Conservation (phyloP, 2,797 vertebrate genomes). For the Rachycentron canadum region DNA sequence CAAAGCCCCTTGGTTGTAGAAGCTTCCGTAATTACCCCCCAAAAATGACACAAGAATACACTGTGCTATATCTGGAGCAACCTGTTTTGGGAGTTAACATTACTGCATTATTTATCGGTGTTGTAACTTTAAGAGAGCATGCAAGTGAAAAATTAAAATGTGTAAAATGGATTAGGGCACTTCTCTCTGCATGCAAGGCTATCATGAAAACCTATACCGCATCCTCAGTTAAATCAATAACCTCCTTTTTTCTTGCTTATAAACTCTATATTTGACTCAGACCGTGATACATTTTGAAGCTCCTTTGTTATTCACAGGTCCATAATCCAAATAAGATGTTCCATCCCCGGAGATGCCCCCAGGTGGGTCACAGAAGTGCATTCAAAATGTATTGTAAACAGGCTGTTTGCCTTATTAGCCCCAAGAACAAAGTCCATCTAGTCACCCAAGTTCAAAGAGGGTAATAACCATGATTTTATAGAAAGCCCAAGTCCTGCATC, state of each 20-base stretch:
- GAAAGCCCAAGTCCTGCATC: not conserved
- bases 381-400: constrained; percentile 41
- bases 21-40: constrained; percentile 74
- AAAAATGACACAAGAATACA: constrained; percentile 60
- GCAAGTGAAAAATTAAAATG: constrained; percentile 53
- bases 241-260: constrained; percentile 29
- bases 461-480: not conserved
- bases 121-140: constrained; percentile 52
- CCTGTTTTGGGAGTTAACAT: constrained; percentile 63
- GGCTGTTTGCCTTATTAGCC: constrained; percentile 20
- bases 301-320: constrained; percentile 61
- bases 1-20: constrained; percentile 67
- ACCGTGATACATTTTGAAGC: constrained; percentile 40
- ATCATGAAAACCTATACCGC: constrained; percentile 42
- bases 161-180: constrained; percentile 56
- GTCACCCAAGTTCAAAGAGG: not conserved
- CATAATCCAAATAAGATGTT: constrained; percentile 47
- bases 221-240: constrained; percentile 62
- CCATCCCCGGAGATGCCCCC: constrained; percentile 36
- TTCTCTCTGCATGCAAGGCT: constrained; percentile 44
- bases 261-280: constrained; percentile 53
- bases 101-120: constrained; percentile 63
- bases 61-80: constrained; percentile 55
- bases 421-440: constrained; percentile 23
- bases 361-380: constrained; percentile 44